These are phyloP conservation scores for Octonoba sinensis DNA, from an alignment of 2,888 invertebrate genomes.

Conservation along the genomic window DNA sequence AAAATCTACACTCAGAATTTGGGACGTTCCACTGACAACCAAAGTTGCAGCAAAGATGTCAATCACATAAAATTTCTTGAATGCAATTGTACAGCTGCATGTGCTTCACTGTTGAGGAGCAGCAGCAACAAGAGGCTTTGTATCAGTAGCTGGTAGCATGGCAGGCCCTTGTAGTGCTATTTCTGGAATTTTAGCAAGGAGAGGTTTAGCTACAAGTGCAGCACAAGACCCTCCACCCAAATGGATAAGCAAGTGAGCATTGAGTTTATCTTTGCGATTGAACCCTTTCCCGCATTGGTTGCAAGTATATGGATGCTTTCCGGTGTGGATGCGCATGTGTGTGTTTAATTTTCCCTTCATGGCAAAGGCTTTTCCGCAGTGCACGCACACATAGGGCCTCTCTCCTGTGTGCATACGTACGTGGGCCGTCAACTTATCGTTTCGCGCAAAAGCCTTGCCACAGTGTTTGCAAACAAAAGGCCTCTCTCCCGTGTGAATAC, in stretches of 20 bases:
- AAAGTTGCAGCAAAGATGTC: no score
- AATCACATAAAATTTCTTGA: slow-evolving; percentile 11
- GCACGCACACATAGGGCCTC: slow-evolving; percentile 71
- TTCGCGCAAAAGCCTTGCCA: slow-evolving; percentile 71
- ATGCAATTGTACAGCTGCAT: slow-evolving; percentile 1
- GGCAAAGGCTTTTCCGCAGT: slow-evolving; percentile 68
- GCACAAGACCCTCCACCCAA: slow-evolving; percentile 51
- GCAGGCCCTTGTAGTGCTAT: slow-evolving; percentile 34
- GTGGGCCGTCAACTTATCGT: slow-evolving; percentile 74
- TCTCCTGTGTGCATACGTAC: slow-evolving; percentile 75
- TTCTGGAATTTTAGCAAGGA: slow-evolving; percentile 50
- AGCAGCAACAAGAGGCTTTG: slow-evolving; percentile 36
- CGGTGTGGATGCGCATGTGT: slow-evolving; percentile 61
- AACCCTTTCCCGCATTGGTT: slow-evolving; percentile 62
- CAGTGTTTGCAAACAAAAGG: slow-evolving; percentile 72
- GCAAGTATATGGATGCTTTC: slow-evolving; percentile 58
- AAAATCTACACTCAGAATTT: no score
- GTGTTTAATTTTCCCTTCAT: slow-evolving; percentile 59
- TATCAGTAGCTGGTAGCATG: slow-evolving; percentile 25
- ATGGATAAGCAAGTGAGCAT: slow-evolving; percentile 58
- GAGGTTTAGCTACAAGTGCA: slow-evolving; percentile 51
- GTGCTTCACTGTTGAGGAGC: slow-evolving; percentile 16
- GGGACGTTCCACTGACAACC: no score
- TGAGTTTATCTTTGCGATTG: slow-evolving; percentile 60
- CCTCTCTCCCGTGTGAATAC: slow-evolving; percentile 70